These are phyloP conservation scores for Vespertilio murinus DNA, from an alignment of 2,797 vertebrate species.

Conservation along the genomic window DNA sequence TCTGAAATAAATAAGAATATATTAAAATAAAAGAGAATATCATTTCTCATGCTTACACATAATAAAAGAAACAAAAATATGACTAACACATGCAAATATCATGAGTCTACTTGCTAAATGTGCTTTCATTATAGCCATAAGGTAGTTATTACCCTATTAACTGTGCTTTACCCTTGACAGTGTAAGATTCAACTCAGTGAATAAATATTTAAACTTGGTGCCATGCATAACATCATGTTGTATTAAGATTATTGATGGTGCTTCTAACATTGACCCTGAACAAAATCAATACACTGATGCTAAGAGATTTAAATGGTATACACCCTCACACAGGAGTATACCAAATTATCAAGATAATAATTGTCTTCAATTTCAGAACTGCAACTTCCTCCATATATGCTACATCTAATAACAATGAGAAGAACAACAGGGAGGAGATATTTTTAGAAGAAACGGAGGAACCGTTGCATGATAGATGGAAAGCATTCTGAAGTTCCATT, in stretches of 20 bases:
- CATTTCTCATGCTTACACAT: background rate
- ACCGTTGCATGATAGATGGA: background rate
- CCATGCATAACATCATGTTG: background rate
- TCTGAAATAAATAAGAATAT: no score
- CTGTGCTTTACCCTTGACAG: constrained; percentile 41
- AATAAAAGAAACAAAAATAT: constrained; percentile 21
- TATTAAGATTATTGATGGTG: constrained; percentile 49
- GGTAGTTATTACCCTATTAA: background rate
- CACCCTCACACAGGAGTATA: background rate
- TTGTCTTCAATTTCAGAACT: background rate
- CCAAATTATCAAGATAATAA: constrained; percentile 36
- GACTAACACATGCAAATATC: background rate
- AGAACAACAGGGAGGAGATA: background rate
- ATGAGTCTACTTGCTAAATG: background rate
- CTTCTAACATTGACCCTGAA: constrained; percentile 55
- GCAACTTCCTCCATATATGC: background rate
- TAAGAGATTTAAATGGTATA: constrained; percentile 37
- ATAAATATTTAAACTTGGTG: constrained; percentile 68
- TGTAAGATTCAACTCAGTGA: constrained; percentile 25
- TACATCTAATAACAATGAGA: background rate
- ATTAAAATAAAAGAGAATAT: constrained; percentile 1
- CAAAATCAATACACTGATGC: background rate
- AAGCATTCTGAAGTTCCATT: background rate
- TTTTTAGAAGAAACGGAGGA: background rate
- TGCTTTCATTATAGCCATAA: background rate